phyloP scores from a whole-genome alignment of 2,888 invertebrate species.

The Deroplatys truncata region DNA sequence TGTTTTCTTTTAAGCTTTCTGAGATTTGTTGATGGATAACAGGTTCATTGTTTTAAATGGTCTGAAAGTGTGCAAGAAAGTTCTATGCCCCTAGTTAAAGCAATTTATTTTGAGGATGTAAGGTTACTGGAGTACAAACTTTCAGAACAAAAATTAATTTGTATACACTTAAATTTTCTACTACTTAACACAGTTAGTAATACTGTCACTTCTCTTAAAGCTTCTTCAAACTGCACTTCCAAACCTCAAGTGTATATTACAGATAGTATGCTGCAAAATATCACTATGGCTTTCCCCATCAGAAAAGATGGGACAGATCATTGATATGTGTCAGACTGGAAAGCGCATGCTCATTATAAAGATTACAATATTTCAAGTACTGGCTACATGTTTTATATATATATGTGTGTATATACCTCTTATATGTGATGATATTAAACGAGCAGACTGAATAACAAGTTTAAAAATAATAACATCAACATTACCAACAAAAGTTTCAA shows the following conservation, averaged over 20 bases:
- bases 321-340: slow-evolving; percentile 4
- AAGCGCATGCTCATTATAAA: slow-evolving; percentile 4
- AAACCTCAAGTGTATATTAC: not conserved
- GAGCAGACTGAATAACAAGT: slow-evolving; percentile 3
- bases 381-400: not conserved
- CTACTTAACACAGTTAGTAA: not conserved
- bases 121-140: not conserved
- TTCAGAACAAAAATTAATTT: not conserved
- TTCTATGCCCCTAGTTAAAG: not conserved
- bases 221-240: not conserved
- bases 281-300: not conserved
- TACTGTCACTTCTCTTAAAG: not conserved
- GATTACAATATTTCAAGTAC: not conserved
- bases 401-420: not conserved
- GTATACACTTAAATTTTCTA: not conserved
- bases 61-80: not conserved
- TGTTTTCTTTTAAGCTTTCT: not conserved
- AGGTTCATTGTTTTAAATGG: not conserved
- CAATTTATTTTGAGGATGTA: not conserved
- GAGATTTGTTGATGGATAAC: not conserved
- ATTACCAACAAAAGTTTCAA: slow-evolving; percentile 14
- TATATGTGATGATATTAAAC: not conserved
- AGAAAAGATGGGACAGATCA: slow-evolving; percentile 1
- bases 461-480: slow-evolving; percentile 12
- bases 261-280: not conserved